These are phyloP conservation scores for Acleris emargana DNA, from an alignment of 2,888 invertebrate genomes.

Conservation along the genomic window DNA sequence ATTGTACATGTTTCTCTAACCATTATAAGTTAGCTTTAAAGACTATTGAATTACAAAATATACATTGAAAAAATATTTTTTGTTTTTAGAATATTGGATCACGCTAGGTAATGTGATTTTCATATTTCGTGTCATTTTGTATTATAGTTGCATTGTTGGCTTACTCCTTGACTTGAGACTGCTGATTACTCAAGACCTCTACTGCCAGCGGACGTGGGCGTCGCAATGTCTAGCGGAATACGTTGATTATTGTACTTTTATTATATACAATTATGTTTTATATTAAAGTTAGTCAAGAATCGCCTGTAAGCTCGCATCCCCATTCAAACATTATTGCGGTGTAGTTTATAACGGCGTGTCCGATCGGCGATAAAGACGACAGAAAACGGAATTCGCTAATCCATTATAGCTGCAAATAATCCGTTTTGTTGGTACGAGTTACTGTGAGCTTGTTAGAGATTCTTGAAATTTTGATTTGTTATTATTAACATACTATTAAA, in stretches of 20 bases:
- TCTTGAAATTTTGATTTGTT: slow-evolving; percentile 46
- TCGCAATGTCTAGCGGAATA: slow-evolving; percentile 53
- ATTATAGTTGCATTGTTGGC: slow-evolving; percentile 41
- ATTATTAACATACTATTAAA: slow-evolving; percentile 49
- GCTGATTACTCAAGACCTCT: slow-evolving; percentile 12
- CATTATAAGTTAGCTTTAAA: slow-evolving; percentile 19
- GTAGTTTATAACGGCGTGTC: too few relatives aligned
- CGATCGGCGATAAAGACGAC: too few relatives aligned
- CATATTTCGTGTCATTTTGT: slow-evolving; percentile 53
- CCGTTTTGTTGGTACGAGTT: too few relatives aligned
- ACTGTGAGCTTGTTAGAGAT: too few relatives aligned
- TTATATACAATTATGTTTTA: slow-evolving; percentile 57
- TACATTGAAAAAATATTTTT: slow-evolving; percentile 1
- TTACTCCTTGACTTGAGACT: slow-evolving; percentile 49
- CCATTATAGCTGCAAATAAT: too few relatives aligned
- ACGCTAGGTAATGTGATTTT: slow-evolving; percentile 45
- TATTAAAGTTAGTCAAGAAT: slow-evolving; percentile 46
- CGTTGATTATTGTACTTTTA: slow-evolving; percentile 53
- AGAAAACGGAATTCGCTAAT: too few relatives aligned
- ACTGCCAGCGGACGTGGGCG: slow-evolving; percentile 42
- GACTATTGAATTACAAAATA: slow-evolving; percentile 20
- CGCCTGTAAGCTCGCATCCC: too few relatives aligned
- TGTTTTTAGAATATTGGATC: slow-evolving; percentile 34
- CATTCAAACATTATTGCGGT: too few relatives aligned
- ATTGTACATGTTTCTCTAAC: slow-evolving; percentile 30